Percentiles rank a stretch among this genome's conserved stretches.
phyloP scores from a whole-genome alignment of 2,113 vertebrate genomes.

The Willisornis vidua region DNA sequence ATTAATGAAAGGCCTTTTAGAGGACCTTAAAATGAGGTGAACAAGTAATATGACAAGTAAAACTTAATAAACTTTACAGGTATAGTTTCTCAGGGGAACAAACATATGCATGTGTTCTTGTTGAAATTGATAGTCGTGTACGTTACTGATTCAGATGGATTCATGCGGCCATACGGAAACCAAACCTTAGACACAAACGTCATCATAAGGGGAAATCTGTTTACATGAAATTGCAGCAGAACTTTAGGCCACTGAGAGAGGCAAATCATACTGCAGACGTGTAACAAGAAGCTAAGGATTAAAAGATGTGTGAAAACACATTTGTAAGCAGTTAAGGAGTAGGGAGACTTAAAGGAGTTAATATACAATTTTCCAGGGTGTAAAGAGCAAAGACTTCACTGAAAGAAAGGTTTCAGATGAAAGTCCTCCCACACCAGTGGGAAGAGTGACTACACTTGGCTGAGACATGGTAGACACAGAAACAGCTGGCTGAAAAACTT shows the following conservation, averaged over 20 bases:
- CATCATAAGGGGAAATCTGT: background rate
- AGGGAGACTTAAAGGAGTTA: background rate
- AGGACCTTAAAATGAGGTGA: background rate
- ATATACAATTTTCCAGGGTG: background rate
- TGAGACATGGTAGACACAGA: background rate
- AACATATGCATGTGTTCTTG: accelerated
- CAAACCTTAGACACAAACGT: background rate
- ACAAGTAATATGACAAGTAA: background rate
- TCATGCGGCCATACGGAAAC: background rate
- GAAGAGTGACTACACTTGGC: background rate
- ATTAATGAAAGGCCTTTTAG: background rate
- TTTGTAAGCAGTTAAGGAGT: background rate
- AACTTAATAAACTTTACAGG: background rate
- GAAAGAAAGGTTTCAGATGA: background rate
- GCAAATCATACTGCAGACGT: background rate
- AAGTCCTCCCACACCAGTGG: background rate
- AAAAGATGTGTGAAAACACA: background rate
- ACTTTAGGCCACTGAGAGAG: background rate
- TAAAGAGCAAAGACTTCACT: background rate
- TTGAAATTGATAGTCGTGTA: background rate
- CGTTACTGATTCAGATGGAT: background rate
- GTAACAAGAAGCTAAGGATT: background rate
- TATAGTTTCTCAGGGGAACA: background rate
- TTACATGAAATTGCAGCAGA: background rate
- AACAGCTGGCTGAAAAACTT: background rate